Evolutionary conservation across 2,797 vertebrate species (phyloP).

Genomic region (Rallus crepitans): DNA sequence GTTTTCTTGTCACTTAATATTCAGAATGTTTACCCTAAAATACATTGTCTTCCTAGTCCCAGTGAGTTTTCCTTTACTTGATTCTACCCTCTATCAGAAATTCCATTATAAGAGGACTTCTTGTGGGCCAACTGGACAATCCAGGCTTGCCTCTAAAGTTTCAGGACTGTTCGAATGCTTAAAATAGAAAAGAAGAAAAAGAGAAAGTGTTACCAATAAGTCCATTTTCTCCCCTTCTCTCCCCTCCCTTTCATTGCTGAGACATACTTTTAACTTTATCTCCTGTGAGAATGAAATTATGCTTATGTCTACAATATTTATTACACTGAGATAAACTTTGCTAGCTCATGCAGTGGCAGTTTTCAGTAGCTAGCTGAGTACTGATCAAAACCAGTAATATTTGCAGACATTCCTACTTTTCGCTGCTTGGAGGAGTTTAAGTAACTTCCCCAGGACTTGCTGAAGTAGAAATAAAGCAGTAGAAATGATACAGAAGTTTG

Average conservation of each 20-base stretch:
- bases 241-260: not conserved
- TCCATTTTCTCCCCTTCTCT: not conserved
- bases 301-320: not conserved
- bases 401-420: not conserved
- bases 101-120: not conserved
- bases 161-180: slow-evolving; percentile 89
- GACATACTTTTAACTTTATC: not conserved
- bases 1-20: not conserved
- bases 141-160: slow-evolving; percentile 10
- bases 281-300: not conserved
- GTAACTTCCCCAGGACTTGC: not conserved
- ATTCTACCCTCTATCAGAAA: not conserved
- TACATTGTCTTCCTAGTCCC: not conserved
- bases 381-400: not conserved
- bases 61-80: not conserved
- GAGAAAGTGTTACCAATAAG: not conserved
- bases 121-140: not conserved
- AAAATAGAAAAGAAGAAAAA: not conserved
- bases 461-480: not conserved
- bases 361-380: not conserved
- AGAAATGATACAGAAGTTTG: not conserved
- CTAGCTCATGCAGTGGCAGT: not conserved
- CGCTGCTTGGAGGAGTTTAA: not conserved
- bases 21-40: not conserved
- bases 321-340: not conserved